These are phyloP conservation scores for Typhlichthys subterraneus DNA, from an alignment of 2,797 vertebrate species.

Conservation along the genomic window DNA sequence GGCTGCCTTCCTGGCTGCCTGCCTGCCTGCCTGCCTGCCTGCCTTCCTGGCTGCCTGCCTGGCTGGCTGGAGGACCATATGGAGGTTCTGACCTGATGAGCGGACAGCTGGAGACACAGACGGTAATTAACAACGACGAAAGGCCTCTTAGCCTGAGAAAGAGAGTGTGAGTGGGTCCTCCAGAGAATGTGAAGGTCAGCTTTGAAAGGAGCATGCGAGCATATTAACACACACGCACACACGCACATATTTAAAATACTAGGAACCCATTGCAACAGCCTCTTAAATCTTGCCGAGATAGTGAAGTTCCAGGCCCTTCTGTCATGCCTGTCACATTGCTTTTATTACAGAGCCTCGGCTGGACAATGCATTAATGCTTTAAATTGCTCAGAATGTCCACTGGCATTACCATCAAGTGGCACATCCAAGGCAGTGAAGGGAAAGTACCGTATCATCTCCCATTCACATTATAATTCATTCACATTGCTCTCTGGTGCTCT, in stretches of 20 bases:
- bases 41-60: too few species aligned
- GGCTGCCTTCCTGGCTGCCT: conserved; percentile 31
- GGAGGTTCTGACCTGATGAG: conserved; percentile 71
- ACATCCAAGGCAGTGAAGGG: conserved; percentile 72
- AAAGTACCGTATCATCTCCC: conserved; percentile 56
- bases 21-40: too few species aligned
- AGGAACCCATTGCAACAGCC: conserved; percentile 33
- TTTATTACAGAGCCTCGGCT: conserved; percentile 79
- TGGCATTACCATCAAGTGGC: conserved; percentile 83
- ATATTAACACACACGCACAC: conserved; percentile 16
- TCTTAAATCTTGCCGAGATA: conserved; percentile 61
- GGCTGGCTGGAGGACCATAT: conserved; percentile 65
- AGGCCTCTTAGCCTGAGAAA: conserved; percentile 56
- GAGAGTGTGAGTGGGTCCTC: conserved; percentile 63
- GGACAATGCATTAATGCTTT: conserved; percentile 88
- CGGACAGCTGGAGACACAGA: conserved; percentile 68
- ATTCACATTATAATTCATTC: conserved; percentile 71
- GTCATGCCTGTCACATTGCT: conserved; percentile 82
- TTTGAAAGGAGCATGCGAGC: conserved; percentile 44
- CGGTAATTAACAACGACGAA: conserved; percentile 74
- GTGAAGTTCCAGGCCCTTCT: conserved; percentile 65
- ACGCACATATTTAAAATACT: conserved; percentile 4
- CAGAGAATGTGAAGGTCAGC: conserved; percentile 70
- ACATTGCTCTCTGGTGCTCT: conserved; percentile 67
- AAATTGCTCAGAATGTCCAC: conserved; percentile 86